Evolutionary conservation across 2,888 invertebrate species (phyloP).

Genomic region (Argyresthia goedartella): DNA sequence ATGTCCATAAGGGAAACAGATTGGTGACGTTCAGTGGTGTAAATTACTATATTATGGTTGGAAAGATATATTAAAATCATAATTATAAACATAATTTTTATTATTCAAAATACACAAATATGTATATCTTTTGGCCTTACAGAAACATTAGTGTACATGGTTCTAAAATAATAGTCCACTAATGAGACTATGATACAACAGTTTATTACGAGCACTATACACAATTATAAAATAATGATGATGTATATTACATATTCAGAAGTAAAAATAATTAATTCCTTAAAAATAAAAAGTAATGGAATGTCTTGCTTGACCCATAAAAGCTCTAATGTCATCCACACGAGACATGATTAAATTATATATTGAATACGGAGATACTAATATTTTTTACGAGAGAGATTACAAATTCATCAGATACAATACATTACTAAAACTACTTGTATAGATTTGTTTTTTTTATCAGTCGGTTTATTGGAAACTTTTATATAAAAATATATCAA

Average conservation of each 20-base stretch:
- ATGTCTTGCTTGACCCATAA: slow-evolving; percentile 42
- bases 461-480: slow-evolving; percentile 11
- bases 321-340: slow-evolving; percentile 54
- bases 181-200: slow-evolving; percentile 61
- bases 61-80: background rate
- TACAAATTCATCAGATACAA: background rate
- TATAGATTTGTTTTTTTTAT: background rate
- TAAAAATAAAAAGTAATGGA: slow-evolving; percentile 40
- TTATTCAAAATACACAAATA: slow-evolving; percentile 62
- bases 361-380: slow-evolving; percentile 14
- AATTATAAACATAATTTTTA: slow-evolving; percentile 52
- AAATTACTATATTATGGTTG: background rate
- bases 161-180: slow-evolving; percentile 52
- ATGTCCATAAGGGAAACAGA: no score
- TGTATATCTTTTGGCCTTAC: slow-evolving; percentile 69
- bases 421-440: background rate
- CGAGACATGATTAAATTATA: slow-evolving; percentile 7
- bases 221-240: slow-evolving; percentile 26
- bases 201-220: slow-evolving; percentile 46
- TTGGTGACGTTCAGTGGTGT: no score
- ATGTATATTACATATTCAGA: slow-evolving; percentile 21
- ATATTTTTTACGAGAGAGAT: background rate
- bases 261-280: slow-evolving; percentile 27
- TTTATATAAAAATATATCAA: slow-evolving; percentile 16
- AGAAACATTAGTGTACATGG: slow-evolving; percentile 60